phyloP scores from a whole-genome alignment of 2,797 vertebrate genomes.

The Neostethus bicornis region DNA sequence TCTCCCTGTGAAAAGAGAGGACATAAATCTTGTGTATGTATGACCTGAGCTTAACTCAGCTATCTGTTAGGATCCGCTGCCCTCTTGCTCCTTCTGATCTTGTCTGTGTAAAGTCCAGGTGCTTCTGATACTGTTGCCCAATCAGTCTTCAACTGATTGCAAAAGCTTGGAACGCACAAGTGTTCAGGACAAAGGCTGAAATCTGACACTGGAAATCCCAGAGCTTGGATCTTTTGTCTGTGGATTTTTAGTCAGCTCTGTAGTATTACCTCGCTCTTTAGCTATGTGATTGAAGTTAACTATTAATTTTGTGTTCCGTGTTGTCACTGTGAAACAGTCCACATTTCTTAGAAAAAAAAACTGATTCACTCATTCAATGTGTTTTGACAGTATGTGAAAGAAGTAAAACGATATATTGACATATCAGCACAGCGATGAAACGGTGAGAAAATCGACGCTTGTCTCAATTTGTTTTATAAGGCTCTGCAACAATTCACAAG shows the following conservation, averaged over 20 bases:
- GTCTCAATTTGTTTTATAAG: slow-evolving; percentile 38
- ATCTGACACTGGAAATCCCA: slow-evolving; percentile 27
- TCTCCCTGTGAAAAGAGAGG: slow-evolving; percentile 60
- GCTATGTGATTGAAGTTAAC: slow-evolving; percentile 36
- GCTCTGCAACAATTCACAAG: slow-evolving; percentile 46
- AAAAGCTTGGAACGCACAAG: slow-evolving; percentile 10
- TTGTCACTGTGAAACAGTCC: slow-evolving; percentile 48
- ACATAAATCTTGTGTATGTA: slow-evolving; percentile 80
- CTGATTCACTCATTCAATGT: slow-evolving; percentile 40
- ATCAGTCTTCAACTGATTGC: slow-evolving; percentile 27
- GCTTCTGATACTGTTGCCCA: slow-evolving; percentile 53
- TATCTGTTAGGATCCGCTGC: slow-evolving; percentile 72
- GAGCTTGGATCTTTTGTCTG: slow-evolving; percentile 12
- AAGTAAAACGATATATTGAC: slow-evolving; percentile 25
- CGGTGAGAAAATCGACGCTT: slow-evolving; percentile 15
- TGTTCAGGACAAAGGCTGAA: slow-evolving; percentile 24
- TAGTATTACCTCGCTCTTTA: slow-evolving; percentile 21
- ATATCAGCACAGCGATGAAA: slow-evolving; percentile 7
- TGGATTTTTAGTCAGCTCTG: slow-evolving; percentile 18
- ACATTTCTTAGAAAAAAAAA: slow-evolving; percentile 40
- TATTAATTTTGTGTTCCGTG: slow-evolving; percentile 54
- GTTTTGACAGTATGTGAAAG: slow-evolving; percentile 55
- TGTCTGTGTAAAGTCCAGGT: slow-evolving; percentile 51
- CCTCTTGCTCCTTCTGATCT: slow-evolving; percentile 59
- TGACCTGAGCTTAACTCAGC: slow-evolving; percentile 78